Base-by-base conservation (phyloP, 2,113 vertebrate genomes). In the Bufo bufo region DNA sequence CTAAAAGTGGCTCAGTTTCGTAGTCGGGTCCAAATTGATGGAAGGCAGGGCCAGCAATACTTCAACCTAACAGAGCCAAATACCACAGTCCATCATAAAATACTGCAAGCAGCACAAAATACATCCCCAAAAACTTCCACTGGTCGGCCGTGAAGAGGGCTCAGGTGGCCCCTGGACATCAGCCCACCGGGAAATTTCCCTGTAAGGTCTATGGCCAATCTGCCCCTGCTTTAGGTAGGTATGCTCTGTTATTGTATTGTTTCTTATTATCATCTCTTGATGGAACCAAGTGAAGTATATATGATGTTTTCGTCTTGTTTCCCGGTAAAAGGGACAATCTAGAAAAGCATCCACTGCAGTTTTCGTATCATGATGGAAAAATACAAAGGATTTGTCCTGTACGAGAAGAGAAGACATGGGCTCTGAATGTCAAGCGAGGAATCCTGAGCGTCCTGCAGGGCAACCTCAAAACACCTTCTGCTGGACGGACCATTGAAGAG, bases 361-460 rank as follows among this genome's bases (percentile, higher is more conserved):
- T 98, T 91, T 94, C 93, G 89, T 94, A 97, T 89, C 92, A 81
- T 10, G 91, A 92, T 63, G 96, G 97, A 89, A 95, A 94, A 91
- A 94, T 97, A 93, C 93, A 92, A 49, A 93, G 91, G 91, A 94
- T 97, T 89, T 97, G 96, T 93, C 94, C 96, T 69, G 90, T 89
- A 90, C 93, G 88, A 77, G 89, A 92, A 19, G 97, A 97, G 90
- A 94, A 92, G 56, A 93, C 92, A 90, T 97, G 97, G 97, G 93
- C 92, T 17, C 94, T 98, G 88, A 98, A 98, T 90, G 92, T 97
- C 93, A 97, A 97, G 91, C 92, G 95, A 47, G 95, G 95, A 43
- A 89, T 97, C 89, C 96, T 97, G 93, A 98, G 96, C 91, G 94
- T 97, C 89, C 92, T 97, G 87, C 97, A 97, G 95, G 95, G 95